These are phyloP conservation scores for Chrysogorgia sp. DNA, from an alignment of 92 coral and sea anemone genomes.

Conservation along the genomic window DNA sequence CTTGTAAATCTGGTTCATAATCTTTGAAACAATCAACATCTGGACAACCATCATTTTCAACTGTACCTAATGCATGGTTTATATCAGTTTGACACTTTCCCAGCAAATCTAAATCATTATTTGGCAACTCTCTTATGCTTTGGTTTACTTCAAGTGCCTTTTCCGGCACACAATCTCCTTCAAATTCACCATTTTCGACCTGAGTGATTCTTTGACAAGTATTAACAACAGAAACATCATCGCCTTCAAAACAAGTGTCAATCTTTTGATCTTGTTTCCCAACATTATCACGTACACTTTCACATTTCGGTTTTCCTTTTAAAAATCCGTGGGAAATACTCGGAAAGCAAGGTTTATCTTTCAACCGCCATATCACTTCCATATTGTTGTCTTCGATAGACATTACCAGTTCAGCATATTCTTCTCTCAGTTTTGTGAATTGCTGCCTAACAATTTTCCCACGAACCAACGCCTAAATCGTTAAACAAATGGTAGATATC, in stretches of 20 bases:
- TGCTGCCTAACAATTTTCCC: slow-evolving; percentile 69
- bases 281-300: neutral
- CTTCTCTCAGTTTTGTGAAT: slow-evolving; percentile 60
- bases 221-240: neutral
- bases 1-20: no score
- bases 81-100: no score
- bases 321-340: neutral
- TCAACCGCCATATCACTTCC: slow-evolving; percentile 3
- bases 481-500: neutral
- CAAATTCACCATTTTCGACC: neutral
- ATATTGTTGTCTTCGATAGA: slow-evolving; percentile 56
- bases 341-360: slow-evolving; percentile 17
- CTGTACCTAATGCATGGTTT: no score
- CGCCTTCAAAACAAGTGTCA: neutral
- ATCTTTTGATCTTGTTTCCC: neutral
- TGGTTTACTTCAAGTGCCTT: neutral
- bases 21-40: no score
- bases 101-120: no score
- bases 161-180: neutral
- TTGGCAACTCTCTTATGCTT: neutral
- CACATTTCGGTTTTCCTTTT: neutral
- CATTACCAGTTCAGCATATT: slow-evolving; percentile 66
- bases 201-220: neutral
- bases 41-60: no score
- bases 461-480: slow-evolving; percentile 71